phyloP scores from a whole-genome alignment of 2,888 invertebrate genomes.

The Campopleginae sp. region DNA sequence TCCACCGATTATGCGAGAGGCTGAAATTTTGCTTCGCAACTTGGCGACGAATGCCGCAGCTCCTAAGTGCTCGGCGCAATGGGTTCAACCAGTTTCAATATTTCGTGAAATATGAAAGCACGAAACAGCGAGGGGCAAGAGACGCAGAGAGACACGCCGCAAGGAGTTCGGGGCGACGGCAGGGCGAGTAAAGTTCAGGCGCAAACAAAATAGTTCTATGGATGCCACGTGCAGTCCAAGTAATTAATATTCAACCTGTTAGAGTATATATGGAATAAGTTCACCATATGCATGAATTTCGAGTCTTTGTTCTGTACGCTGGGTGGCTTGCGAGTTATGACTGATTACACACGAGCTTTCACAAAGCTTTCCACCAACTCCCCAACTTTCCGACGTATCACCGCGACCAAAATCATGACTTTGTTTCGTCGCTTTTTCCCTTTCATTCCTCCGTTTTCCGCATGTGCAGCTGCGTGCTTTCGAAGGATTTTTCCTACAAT shows the following conservation, averaged over 20 bases:
- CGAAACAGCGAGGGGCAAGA: neutral
- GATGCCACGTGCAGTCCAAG: constrained; percentile 60
- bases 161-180: neutral
- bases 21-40: constrained; percentile 20
- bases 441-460: constrained; percentile 6
- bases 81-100: constrained; percentile 55
- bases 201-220: constrained; percentile 64
- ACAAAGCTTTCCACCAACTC: constrained; percentile 51
- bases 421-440: neutral
- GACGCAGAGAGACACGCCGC: neutral
- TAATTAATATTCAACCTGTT: constrained; percentile 68
- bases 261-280: constrained; percentile 60
- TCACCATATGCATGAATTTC: constrained; percentile 63
- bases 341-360: constrained; percentile 59
- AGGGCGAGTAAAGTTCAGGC: constrained; percentile 44
- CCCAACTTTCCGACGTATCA: constrained; percentile 57
- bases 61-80: neutral
- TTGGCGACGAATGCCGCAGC: constrained; percentile 7
- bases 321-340: constrained; percentile 56
- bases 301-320: constrained; percentile 60
- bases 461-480: neutral
- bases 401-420: constrained; percentile 24
- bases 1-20: neutral
- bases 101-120: constrained; percentile 59
- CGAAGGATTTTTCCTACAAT: neutral